Conservation (phyloP, 1,140 invertebrate genomes). For the Microplitis mediator region DNA sequence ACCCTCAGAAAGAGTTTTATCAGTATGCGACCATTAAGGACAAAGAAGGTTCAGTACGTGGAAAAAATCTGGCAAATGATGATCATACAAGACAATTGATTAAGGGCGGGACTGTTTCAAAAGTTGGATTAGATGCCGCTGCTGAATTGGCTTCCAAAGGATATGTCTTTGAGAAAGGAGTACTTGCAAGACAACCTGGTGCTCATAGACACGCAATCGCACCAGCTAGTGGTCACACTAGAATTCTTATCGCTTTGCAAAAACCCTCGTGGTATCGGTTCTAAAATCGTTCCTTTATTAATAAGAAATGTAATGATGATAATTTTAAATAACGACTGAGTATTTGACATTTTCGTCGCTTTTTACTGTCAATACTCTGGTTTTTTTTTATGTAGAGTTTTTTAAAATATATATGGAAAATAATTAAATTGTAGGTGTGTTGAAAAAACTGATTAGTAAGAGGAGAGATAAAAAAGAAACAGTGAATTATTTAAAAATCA, state of each 20-base stretch:
- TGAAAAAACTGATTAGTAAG: too few relatives aligned
- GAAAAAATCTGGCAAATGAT: conserved; percentile 51
- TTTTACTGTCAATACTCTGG: too few relatives aligned
- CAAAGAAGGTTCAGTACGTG: conserved; percentile 50
- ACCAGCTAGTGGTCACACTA: conserved; percentile 52
- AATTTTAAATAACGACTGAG: background rate
- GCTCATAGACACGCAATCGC: conserved; percentile 43
- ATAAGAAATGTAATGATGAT: background rate
- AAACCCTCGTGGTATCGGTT: conserved; percentile 60
- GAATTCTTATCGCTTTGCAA: conserved; percentile 56
- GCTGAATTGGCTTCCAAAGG: conserved; percentile 53
- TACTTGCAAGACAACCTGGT: conserved; percentile 50
- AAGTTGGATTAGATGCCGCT: conserved; percentile 54
- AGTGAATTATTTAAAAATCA: too few relatives aligned
- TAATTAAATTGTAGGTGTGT: too few relatives aligned
- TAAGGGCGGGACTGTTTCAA: conserved; percentile 52
- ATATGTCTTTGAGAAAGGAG: conserved; percentile 55
- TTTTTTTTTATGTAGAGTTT: too few relatives aligned
- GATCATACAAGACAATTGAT: conserved; percentile 55
- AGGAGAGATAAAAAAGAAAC: too few relatives aligned
- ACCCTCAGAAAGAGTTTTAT: conserved; percentile 58
- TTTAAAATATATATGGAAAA: too few relatives aligned
- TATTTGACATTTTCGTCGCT: too few relatives aligned
- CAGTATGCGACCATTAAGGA: conserved; percentile 56
- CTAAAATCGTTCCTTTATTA: conserved; percentile 35